Evolutionary conservation across 2,888 invertebrate genomes (phyloP), one percentile per base, ranked within the genome.

Genomic region (Drosophila nr. medialis): DNA sequence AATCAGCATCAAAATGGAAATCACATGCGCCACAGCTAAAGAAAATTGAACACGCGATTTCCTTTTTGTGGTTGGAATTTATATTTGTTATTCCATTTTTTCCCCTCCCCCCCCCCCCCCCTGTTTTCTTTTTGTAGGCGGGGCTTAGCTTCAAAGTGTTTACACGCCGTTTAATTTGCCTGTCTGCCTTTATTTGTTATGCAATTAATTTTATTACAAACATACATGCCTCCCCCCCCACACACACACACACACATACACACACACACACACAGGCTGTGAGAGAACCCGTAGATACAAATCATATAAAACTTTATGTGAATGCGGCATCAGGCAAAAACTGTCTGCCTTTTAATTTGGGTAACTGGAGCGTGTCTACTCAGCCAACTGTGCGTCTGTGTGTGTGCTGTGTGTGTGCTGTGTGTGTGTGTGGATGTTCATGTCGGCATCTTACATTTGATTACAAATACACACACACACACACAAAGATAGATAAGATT

Each of bases 151-250:
- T 86, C 83, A 90, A 86, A 86, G 89, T 90, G 86, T 86, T 90
- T 89, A 83, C 86, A 77, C 69, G 81, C 81, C 90, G 79, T 86
- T 86, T 90, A 86, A 86, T 86, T 86, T 86, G 70, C 72, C 78
- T 89, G 89, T 81, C 88, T 87, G 87, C 76, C 62, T 78, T 75
- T 89, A 87, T 84, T 89, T 89, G 89, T 77, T 72, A 73, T 79
- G 88, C 85, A 85, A 89, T 89, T 87, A 89, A 85, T 87, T 89
- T 87, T 82, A 75, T 85, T 85, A 85, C 82, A 73, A 58, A 65
- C 21, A 50, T 42, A 68, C 50, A 45, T 11, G 8, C 7, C 30
- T 3, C 15, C 34, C 34, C 13, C 42, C 50, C 24, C 29, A 48
- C 13, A 27, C n/a, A 15, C 13, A 36, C 27, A 42, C 6, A 48